Base-by-base conservation (phyloP, 2,888 invertebrate genomes). In the Hydraecia micacea region DNA sequence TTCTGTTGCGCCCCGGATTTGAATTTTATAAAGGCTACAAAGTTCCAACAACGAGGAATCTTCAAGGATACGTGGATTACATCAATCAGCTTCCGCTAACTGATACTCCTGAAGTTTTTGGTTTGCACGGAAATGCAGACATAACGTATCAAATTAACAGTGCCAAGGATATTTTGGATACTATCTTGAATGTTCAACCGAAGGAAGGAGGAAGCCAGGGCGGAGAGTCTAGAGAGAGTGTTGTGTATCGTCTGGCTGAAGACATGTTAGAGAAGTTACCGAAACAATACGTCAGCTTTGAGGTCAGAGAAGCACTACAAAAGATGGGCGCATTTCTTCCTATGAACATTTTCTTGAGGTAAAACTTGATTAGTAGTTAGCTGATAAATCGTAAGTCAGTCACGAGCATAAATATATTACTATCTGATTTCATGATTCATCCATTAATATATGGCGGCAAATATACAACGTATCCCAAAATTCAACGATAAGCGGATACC, bases 111-210 rank as follows among this genome's bases (percentile, higher is more conserved):
- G 99, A 99, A 97, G 99, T 99, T 15, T 99, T 99, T 95, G 99
- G 99, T n/a, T 97, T 99, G 73, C 99, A 99, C 94, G 97, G 98
- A 13, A 99, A 99, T 95, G 99, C 99, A 73, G 99, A 99, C 93
- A 99, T 99, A 86, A 99, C 99, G 90, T 99, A 99, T 95, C 99
- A 99, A 96, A 99, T 99, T 84, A 99, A 99, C 93, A 99, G 99
- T 68, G 99, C 99, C 46, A 99, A 99, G 96, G 98, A 98, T 87
- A 99, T 99, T 92, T 97, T 99, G 90, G 99, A 99, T 92, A 99
- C 99, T 0, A 99, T 99, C 90, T 97, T 99, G 65, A 99, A 98
- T 93, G 99, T 99, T n/a, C 99, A 99, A 92, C 99, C 99, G 0
- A 99, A 99, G 93, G 99, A 99, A 96, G 98, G 99, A 11, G 99